Conservation (phyloP, 2,113 vertebrate species). For the Myodes glareolus region DNA sequence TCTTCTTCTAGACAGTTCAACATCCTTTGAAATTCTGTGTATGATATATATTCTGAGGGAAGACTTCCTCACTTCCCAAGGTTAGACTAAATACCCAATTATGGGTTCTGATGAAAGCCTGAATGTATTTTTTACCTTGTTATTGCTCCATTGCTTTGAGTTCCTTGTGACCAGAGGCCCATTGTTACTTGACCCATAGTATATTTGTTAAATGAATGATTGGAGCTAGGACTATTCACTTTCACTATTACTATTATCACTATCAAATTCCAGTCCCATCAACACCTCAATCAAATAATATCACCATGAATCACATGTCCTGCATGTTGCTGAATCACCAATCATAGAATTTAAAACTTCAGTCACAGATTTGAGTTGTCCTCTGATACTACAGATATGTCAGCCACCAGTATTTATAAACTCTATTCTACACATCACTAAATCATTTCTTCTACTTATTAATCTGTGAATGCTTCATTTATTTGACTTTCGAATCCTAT, state of each 20-base stretch:
- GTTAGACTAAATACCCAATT: not conserved
- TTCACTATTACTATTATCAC: not conserved
- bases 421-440: not conserved
- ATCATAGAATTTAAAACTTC: not conserved
- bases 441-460: constrained; percentile 18
- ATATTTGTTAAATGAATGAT: not conserved
- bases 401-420: constrained; percentile 1
- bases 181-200: not conserved
- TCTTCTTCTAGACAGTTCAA: not conserved
- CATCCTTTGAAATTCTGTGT: not conserved
- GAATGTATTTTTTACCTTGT: not conserved
- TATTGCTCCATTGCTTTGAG: not conserved
- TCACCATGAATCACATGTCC: constrained; percentile 4
- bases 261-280: not conserved
- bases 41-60: not conserved
- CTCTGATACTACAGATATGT: not conserved
- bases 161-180: not conserved
- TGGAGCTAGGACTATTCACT: not conserved
- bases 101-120: not conserved
- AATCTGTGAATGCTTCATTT: not conserved
- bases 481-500: not conserved
- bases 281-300: constrained; percentile 30
- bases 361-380: not conserved
- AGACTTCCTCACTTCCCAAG: not conserved
- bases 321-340: not conserved